phyloP scores from a whole-genome alignment of 2,888 invertebrate genomes.

The Tenodera sinensis region DNA sequence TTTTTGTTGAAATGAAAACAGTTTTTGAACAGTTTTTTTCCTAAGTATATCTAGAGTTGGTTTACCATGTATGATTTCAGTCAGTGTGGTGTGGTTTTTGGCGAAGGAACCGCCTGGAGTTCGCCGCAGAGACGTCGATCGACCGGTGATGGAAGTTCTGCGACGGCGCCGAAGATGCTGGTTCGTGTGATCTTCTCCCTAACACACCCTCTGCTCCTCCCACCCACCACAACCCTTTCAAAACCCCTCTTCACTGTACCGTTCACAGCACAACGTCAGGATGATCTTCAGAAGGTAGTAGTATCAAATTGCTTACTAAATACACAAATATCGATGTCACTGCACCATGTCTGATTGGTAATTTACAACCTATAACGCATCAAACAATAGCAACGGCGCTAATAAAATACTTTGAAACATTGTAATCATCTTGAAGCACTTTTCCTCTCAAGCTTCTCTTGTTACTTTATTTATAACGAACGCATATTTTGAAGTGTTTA shows the following conservation, averaged over 20 bases:
- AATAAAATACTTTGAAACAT: neutral
- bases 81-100: neutral
- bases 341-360: neutral
- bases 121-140: neutral
- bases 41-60: neutral
- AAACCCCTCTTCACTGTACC: neutral
- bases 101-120: neutral
- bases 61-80: neutral
- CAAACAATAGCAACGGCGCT: neutral
- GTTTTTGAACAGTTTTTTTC: neutral
- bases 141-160: neutral
- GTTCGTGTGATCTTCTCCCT: neutral
- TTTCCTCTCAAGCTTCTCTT: neutral
- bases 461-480: neutral
- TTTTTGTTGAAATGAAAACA: neutral
- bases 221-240: neutral
- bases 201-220: neutral
- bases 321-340: neutral
- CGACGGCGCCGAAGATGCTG: neutral
- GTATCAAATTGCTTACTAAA: neutral
- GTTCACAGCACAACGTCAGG: neutral
- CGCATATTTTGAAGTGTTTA: neutral
- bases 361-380: neutral
- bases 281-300: neutral
- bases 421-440: neutral